phyloP scores from a whole-genome alignment of 2,797 vertebrate genomes.

The Capromys pilorides region DNA sequence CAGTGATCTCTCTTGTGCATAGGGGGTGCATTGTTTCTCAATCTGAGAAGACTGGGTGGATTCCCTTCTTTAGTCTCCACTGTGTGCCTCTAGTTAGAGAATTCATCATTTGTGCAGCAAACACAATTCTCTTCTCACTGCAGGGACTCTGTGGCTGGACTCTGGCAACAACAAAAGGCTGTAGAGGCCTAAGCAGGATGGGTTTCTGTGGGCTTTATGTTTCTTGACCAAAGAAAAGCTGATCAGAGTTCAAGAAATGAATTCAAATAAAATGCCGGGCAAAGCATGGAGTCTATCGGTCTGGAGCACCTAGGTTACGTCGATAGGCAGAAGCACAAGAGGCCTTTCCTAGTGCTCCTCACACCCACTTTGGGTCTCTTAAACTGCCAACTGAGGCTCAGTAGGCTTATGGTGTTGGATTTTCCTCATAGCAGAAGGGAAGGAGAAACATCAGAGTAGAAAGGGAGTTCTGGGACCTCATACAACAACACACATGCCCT shows the following conservation, averaged over 20 bases:
- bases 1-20: not conserved
- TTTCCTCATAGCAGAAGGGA: accelerated
- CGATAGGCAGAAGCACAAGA: accelerated
- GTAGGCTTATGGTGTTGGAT: accelerated
- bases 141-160: not conserved
- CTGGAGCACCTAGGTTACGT: accelerated
- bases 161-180: not conserved
- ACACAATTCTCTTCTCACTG: not conserved
- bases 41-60: not conserved
- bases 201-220: too few relatives aligned
- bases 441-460: not conserved
- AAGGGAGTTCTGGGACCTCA: not conserved
- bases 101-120: not conserved
- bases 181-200: accelerated
- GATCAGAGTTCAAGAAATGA: not conserved
- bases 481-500: accelerated
- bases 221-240: not conserved
- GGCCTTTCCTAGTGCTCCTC: not conserved
- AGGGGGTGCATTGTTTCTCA: not conserved
- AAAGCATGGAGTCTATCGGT: not conserved
- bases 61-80: not conserved
- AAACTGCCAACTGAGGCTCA: not conserved
- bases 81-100: not conserved
- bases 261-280: not conserved
- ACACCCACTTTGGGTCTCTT: not conserved